Evolutionary conservation across 1,140 invertebrate species (phyloP).

Genomic region (Rhagoletis pomonella): DNA sequence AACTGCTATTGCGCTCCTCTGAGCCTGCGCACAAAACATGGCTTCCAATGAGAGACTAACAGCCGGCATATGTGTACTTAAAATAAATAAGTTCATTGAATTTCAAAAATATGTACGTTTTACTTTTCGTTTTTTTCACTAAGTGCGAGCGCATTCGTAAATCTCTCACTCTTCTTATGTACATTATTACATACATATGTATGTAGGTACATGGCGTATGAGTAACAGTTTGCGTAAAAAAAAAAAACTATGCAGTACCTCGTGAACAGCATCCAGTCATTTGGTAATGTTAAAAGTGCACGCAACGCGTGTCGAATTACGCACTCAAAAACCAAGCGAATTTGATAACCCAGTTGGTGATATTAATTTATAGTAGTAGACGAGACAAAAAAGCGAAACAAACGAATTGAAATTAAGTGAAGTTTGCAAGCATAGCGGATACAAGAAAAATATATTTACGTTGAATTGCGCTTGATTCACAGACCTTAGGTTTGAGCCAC

Average conservation of each 20-base stretch:
- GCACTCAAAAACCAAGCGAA: neutral
- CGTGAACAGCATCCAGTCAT: conserved; percentile 54
- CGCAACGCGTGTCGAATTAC: conserved; percentile 44
- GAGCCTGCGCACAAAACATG: neutral
- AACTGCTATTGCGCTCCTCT: neutral
- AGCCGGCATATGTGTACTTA: neutral
- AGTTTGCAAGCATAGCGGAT: neutral
- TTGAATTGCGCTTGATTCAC: too few relatives aligned
- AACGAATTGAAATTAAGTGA: neutral
- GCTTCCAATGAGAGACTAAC: neutral
- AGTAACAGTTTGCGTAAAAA: conserved; percentile 40
- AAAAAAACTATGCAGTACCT: neutral
- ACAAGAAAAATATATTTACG: too few relatives aligned
- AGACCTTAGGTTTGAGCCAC: too few relatives aligned
- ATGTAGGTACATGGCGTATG: conserved; percentile 34
- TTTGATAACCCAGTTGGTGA: conserved; percentile 6
- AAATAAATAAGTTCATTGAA: neutral
- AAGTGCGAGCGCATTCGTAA: neutral
- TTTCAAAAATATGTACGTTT: conserved; percentile 18
- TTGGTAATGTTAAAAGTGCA: conserved; percentile 26
- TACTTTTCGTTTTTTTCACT: neutral
- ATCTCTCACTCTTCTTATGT: neutral
- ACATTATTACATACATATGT: neutral
- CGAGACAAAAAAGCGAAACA: neutral
- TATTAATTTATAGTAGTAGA: neutral